Base-by-base conservation (phyloP, 2,113 vertebrate species). In the Limnothrissa miodon region DNA sequence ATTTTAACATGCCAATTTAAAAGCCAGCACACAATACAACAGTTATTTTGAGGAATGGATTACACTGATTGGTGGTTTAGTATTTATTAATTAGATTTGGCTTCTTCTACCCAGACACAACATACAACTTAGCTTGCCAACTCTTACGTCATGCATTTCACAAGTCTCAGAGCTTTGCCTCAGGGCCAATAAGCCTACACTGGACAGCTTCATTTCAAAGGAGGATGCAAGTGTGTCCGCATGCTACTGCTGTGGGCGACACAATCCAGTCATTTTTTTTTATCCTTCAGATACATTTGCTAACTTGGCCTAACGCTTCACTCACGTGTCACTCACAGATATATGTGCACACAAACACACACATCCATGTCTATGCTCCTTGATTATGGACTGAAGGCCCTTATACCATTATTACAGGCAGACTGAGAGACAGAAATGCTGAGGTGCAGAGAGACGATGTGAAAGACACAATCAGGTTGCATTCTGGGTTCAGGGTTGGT, bases 261-360 rank as follows among this genome's bases (percentile, higher is more conserved):
- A 62, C 59, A 29, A 15, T 36, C 66, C 11, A 15, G 25, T 2
- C 15, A 17, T 15, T 36, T 33, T 23, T 59, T 59, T 25, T 62
- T 62, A 9, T 36, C 66, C 66, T 74, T 74, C 33, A 36, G 66
- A 33, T 17, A 74, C 66, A 74, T 29, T 29, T 74, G 66, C 66
- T 33, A 33, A 74, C 11, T 29, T 74, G 33, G 36, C 29, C 36
- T 74, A 39, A 74, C 33, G 62, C 11, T 70, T 25, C 25, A 70
- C 29, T n/a, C 66, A 74, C 29, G 46, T 21, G 53, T 39, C 9
- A 45, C 70, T 70, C 79, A 86, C 33, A 78, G 39, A 53, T 42
- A 45, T 6, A 42, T 42, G 42, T 21, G 59, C 48, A 56, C 83
- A 78, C 83, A 79, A 80, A 86, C 78, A 81, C 66, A 82, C 78